A percentile compares a stretch with the other conserved stretches of the same genome.
Evolutionary conservation across 2,113 vertebrate genomes (phyloP).

Genomic region (Scatophagus argus): DNA sequence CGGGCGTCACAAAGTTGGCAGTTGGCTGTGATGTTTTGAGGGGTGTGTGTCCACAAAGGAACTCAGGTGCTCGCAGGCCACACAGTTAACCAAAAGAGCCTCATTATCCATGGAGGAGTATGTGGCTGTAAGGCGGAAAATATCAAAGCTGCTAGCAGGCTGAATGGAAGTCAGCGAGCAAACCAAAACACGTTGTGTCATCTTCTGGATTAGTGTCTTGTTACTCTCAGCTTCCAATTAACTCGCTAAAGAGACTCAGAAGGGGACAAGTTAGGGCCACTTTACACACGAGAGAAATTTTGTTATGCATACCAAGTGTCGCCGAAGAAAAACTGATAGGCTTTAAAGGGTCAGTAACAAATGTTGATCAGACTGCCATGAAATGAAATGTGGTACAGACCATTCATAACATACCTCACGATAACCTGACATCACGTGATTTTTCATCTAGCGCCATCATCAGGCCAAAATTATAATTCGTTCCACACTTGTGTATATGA

Average conservation of each 20-base stretch:
- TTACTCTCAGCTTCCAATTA: slow-evolving; percentile 33
- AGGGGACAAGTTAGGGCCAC: not conserved
- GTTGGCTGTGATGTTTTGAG: slow-evolving; percentile 46
- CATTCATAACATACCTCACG: too few species aligned
- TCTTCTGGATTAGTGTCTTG: slow-evolving; percentile 21
- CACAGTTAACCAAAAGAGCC: slow-evolving; percentile 36
- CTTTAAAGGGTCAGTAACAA: not conserved
- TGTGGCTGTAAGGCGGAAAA: slow-evolving; percentile 37
- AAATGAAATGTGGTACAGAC: too few species aligned
- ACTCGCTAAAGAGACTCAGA: slow-evolving; percentile 28
- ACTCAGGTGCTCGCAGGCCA: slow-evolving; percentile 41
- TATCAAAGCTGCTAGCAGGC: slow-evolving; percentile 19
- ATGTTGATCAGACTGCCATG: too few species aligned
- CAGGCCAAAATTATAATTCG: not conserved
- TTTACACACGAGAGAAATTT: slow-evolving; percentile 6
- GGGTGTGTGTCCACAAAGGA: slow-evolving; percentile 39
- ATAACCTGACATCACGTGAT: not conserved
- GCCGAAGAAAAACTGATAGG: not conserved
- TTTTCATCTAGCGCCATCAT: not conserved
- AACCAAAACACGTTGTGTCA: slow-evolving; percentile 12
- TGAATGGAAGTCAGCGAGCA: slow-evolving; percentile 10
- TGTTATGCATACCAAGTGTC: not conserved
- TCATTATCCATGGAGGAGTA: slow-evolving; percentile 32
- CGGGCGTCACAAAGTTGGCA: slow-evolving; percentile 61
- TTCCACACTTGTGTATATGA: not conserved